Base-by-base conservation (phyloP, 2,797 vertebrate genomes). In the Onychomys leucogaster region DNA sequence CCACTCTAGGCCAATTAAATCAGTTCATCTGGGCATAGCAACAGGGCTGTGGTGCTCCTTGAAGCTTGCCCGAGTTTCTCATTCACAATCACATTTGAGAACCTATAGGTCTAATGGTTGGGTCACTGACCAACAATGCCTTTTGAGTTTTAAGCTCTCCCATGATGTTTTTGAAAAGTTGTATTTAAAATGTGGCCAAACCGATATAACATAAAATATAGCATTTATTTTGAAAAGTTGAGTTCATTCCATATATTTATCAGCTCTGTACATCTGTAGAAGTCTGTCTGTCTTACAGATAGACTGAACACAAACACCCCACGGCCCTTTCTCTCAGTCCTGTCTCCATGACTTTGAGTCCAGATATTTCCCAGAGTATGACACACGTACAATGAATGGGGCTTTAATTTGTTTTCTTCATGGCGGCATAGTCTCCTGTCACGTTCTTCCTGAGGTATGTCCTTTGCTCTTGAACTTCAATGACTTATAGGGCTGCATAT, bases 1-100 rank as follows among this genome's bases (percentile, higher is more conserved):
- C 65, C 65, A 82, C 89, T 86, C 25, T 78, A 80, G 75, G 55
- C 77, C 97, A 89, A 94, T 97, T 96, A 94, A 94, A 76, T 92
- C 71, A 91, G 69, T 89, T 80, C 95, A 88, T 96, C 82, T 96
- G 94, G 87, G 90, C 85, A 34, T 57, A 87, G 87, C 25, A 87
- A 67, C 1, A 17, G 73, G 59, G 69, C 78, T 57, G 19, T 52
- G 55, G 71, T 10, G 13, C 49, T 65, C 37, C 88, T 73, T 17
- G 19, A 88, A 52, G 46, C 32, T 85, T 91, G 59, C 57, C 63
- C 57, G 73, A 52, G 90, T 90, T 43, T 88, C 73, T 57, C 57
- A 34, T 21, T 1, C 2, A 46, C 8, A 46, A 34, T 29, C 37
- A 32, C 4, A 0, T 55, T 78, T 85, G 57, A 85, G 81, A 93